Evolutionary conservation across 37 sponge, comb jelly and placozoan species (phyloP), one percentile per base, ranked within the genome.

Genomic region (Theonella swinhoei): DNA sequence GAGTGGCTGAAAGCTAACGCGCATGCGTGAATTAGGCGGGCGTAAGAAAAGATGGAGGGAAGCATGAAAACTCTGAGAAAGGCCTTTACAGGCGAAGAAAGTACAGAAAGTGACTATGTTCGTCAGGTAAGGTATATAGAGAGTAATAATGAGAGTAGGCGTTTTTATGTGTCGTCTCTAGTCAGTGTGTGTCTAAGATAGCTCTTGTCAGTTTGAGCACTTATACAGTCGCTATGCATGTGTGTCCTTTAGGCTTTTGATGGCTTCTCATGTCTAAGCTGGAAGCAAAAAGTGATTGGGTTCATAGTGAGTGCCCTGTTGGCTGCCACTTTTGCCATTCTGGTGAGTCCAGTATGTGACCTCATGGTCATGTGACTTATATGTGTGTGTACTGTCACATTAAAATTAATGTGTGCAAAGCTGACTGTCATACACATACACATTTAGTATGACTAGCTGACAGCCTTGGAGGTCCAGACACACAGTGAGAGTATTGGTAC

Each of bases 311-410:
- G 76, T 36, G 37, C 74, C 7, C 42, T 39, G 0, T 1, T 86
- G 31, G 86, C 93, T 22, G 78, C 87, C 36, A 28, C 65, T 1
- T 85, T 88, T 39, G 68, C 83, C 25, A 42, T 93, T 30, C 24
- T 93, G 70, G 93, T 93, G 62, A 89, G 89, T 83, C 19, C 3
- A n/a, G n/a, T n/a, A n/a, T n/a, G n/a, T n/a, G n/a, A n/a, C n/a
- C n/a, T n/a, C n/a, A n/a, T n/a, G n/a, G n/a, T n/a, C n/a, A n/a
- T n/a, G n/a, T n/a, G n/a, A n/a, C n/a, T n/a, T n/a, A n/a, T n/a
- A n/a, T n/a, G n/a, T n/a, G n/a, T n/a, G n/a, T n/a, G n/a, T n/a
- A n/a, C n/a, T n/a, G n/a, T n/a, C n/a, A n/a, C n/a, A n/a, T n/a
- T n/a, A n/a, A n/a, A n/a, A n/a, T n/a, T n/a, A n/a, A n/a, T n/a